Evolutionary conservation across 2,797 vertebrate genomes (phyloP).

Genomic region (Buceros bicornis): DNA sequence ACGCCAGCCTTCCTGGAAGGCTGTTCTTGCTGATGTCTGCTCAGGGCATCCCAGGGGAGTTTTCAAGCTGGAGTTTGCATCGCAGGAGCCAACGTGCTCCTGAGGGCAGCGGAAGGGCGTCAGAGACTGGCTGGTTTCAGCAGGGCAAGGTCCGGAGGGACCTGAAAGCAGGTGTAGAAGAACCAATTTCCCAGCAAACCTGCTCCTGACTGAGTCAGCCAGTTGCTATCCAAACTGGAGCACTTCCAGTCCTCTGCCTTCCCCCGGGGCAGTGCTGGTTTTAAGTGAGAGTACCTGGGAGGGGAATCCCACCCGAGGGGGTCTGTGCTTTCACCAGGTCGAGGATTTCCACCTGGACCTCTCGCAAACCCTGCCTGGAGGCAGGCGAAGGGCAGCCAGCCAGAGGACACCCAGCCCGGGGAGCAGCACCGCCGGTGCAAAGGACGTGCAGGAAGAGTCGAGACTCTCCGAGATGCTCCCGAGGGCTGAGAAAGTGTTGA

Average conservation of each 20-base stretch:
- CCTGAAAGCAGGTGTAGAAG: not conserved
- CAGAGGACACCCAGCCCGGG: not conserved
- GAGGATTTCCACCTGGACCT: rapidly evolving
- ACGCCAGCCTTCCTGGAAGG: not conserved
- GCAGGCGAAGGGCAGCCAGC: not conserved
- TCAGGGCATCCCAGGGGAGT: not conserved
- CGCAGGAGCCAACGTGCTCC: not conserved
- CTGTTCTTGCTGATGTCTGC: not conserved
- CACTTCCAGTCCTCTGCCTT: not conserved
- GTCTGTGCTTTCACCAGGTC: not conserved
- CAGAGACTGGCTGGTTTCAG: not conserved
- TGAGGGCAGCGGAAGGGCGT: not conserved
- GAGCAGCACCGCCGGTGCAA: rapidly evolving
- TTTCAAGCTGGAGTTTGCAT: not conserved
- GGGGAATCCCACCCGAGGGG: not conserved
- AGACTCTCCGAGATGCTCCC: rapidly evolving
- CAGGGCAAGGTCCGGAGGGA: not conserved
- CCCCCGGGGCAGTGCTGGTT: rapidly evolving
- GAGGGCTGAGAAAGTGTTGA: not conserved
- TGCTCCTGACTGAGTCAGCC: not conserved
- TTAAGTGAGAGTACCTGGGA: not conserved
- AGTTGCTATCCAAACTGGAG: not conserved
- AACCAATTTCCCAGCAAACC: not conserved
- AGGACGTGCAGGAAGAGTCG: rapidly evolving
- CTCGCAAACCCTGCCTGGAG: not conserved